Percentiles rank a stretch among this genome's conserved stretches.
Evolutionary conservation across 2,888 invertebrate genomes (phyloP).

Genomic region (Eueremaeus valkanovi): DNA sequence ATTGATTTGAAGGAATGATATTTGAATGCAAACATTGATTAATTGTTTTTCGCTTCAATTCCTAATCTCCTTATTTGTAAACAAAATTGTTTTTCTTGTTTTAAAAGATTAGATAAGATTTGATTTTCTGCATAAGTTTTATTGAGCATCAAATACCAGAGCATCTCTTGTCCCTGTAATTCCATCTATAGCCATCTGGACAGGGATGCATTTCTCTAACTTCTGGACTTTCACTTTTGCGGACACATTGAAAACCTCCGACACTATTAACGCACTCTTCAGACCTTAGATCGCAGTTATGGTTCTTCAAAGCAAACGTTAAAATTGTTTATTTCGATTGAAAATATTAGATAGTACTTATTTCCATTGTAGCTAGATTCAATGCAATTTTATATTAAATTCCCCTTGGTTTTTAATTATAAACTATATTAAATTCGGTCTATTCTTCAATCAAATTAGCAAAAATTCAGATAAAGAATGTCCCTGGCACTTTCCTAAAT

Average conservation of each 20-base stretch:
- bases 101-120: not conserved
- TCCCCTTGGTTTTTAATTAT: too few relatives aligned
- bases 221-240: not conserved
- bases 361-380: too few relatives aligned
- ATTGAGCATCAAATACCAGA: constrained; percentile 48
- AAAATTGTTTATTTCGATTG: too few relatives aligned
- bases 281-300: constrained; percentile 52
- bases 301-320: too few relatives aligned
- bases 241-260: constrained; percentile 49
- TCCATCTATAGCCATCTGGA: constrained; percentile 50
- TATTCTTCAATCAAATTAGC: too few relatives aligned
- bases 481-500: too few relatives aligned
- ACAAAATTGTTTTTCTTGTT: not conserved
- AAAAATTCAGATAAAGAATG: too few relatives aligned
- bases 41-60: not conserved
- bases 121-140: not conserved
- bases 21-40: not conserved
- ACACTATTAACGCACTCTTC: constrained; percentile 49
- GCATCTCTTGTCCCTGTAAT: constrained; percentile 48
- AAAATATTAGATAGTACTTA: too few relatives aligned
- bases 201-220: constrained; percentile 45
- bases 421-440: too few relatives aligned
- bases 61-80: not conserved
- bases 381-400: too few relatives aligned
- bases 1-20: not conserved